Evolutionary conservation across 2,888 invertebrate genomes (phyloP).

Genomic region (Eurytoma californica): DNA sequence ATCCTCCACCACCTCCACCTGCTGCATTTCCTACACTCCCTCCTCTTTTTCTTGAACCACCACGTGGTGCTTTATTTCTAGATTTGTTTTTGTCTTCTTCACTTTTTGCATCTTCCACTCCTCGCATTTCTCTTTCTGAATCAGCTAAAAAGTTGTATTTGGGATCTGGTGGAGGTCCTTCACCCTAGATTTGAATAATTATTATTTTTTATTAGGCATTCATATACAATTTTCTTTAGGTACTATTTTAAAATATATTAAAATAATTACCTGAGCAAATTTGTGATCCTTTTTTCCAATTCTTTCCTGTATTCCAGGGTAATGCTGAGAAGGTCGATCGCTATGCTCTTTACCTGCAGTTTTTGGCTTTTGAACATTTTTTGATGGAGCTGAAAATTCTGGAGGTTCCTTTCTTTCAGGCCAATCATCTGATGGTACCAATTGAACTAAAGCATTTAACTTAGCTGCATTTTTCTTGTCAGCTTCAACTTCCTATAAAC

Average conservation of each 20-base stretch:
- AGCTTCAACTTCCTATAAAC: conserved; percentile 73
- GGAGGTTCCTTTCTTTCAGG: conserved; percentile 73
- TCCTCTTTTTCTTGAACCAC: conserved; percentile 61
- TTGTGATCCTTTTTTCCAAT: conserved; percentile 68
- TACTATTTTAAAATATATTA: conserved; percentile 7
- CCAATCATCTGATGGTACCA: conserved; percentile 73
- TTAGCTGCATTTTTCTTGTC: conserved; percentile 75
- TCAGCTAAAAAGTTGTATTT: conserved; percentile 75
- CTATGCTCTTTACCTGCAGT: conserved; percentile 54
- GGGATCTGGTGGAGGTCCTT: conserved; percentile 75
- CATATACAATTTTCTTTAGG: conserved; percentile 10
- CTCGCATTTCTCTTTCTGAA: conserved; percentile 71
- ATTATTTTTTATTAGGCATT: background rate
- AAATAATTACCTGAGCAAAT: conserved; percentile 65
- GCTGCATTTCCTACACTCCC: conserved; percentile 53
- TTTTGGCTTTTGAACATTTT: conserved; percentile 61
- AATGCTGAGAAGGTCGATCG: conserved; percentile 64
- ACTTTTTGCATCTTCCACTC: conserved; percentile 47
- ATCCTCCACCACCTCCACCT: conserved; percentile 12
- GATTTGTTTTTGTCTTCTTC: conserved; percentile 63
- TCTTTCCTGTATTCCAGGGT: conserved; percentile 59
- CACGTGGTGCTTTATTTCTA: conserved; percentile 62
- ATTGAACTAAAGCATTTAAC: conserved; percentile 73
- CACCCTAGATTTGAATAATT: conserved; percentile 65
- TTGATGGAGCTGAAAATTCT: conserved; percentile 66